These are phyloP conservation scores for Diorhabda carinulata DNA, from an alignment of 1,140 invertebrate species.

Conservation along the genomic window DNA sequence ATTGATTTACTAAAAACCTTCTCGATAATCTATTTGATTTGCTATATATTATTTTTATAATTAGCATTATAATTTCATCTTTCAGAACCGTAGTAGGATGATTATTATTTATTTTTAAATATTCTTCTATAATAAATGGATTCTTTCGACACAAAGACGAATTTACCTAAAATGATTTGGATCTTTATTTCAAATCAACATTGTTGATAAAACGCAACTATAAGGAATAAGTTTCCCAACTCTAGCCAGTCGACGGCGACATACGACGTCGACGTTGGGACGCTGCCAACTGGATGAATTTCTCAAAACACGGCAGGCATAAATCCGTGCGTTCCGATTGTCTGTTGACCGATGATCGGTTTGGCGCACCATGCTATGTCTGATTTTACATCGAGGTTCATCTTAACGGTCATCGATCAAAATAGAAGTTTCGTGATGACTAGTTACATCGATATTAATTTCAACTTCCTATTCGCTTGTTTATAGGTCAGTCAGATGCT, in stretches of 20 bases:
- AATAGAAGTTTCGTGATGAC: constrained; percentile 11
- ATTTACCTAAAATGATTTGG: too few relatives aligned
- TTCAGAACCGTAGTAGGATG: too few relatives aligned
- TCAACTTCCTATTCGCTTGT: not conserved
- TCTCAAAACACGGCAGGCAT: constrained; percentile 4
- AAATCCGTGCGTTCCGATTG: constrained; percentile 8
- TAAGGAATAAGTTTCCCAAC: not conserved
- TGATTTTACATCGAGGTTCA: constrained; percentile 7
- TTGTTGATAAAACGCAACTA: too few relatives aligned
- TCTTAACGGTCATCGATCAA: constrained; percentile 16
- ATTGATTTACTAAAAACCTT: too few relatives aligned
- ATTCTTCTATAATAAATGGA: too few relatives aligned
- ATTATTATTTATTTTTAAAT: too few relatives aligned
- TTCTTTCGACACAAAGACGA: too few relatives aligned
- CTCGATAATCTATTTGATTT: too few relatives aligned
- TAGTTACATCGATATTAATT: not conserved
- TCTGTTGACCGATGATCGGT: not conserved
- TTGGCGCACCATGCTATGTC: constrained; percentile 4
- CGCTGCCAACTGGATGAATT: constrained; percentile 17
- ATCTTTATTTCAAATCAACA: too few relatives aligned
- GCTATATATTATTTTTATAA: too few relatives aligned
- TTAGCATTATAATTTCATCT: too few relatives aligned
- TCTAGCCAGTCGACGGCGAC: constrained; percentile 6
- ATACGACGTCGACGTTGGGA: constrained; percentile 11
- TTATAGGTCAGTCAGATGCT: not conserved